A percentile compares a stretch with the other conserved stretches of the same genome.
phyloP scores from a whole-genome alignment of 2,888 invertebrate species.

The Seladonia tumulorum region DNA sequence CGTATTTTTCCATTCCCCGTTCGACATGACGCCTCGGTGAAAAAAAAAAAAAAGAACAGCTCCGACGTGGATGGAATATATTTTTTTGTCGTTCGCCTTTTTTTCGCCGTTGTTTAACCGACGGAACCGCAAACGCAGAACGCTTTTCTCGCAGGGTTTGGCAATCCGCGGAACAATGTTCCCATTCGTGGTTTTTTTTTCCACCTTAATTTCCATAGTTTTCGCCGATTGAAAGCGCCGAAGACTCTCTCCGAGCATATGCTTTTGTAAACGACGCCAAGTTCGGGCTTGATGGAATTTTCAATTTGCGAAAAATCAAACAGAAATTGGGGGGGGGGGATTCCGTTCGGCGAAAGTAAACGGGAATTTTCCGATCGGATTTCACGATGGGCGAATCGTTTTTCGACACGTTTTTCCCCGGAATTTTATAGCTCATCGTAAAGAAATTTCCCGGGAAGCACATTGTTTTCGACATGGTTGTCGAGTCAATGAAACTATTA shows the following conservation, averaged over 20 bases:
- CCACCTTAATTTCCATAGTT: neutral
- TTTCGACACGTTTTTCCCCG: neutral
- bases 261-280: no score
- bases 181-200: neutral
- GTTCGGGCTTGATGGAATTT: neutral
- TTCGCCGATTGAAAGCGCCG: neutral
- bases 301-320: conserved; percentile 28
- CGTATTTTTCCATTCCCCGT: neutral
- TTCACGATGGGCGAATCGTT: neutral
- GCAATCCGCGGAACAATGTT: neutral
- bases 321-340: neutral
- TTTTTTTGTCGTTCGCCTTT: neutral
- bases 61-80: neutral
- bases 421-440: neutral
- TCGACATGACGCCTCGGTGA: neutral
- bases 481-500: neutral
- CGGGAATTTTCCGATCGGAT: conserved; percentile 7
- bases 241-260: no score
- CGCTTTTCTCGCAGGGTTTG: neutral
- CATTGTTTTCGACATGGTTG: no score
- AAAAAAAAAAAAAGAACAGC: conserved; percentile 3
- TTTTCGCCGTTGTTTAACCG: neutral
- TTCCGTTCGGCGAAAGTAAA: neutral
- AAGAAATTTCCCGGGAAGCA: no score
- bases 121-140: neutral